Evolutionary conservation across 2,888 invertebrate genomes (phyloP).

Genomic region (Andrena bucephala): DNA sequence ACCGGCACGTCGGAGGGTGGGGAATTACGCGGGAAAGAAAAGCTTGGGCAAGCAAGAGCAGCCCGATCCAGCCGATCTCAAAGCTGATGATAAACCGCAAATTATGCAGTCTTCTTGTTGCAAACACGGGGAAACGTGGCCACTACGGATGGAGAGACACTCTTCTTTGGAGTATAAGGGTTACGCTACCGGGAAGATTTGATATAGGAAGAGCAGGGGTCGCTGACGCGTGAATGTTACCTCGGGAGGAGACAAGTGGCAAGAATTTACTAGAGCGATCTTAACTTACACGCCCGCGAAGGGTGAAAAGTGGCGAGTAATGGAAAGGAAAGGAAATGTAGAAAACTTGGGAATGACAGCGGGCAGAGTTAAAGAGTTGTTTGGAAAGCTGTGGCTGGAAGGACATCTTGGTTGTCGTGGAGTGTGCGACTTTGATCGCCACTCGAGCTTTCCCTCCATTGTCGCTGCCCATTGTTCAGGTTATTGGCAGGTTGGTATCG

Average conservation of each 20-base stretch:
- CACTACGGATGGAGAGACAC: no score
- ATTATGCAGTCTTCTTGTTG: background rate
- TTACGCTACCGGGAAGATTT: no score
- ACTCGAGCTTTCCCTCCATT: conserved; percentile 59
- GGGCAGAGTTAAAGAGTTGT: conserved; percentile 64
- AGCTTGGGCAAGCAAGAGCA: background rate
- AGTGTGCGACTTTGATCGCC: conserved; percentile 58
- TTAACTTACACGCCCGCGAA: no score
- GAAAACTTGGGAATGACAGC: conserved; percentile 11
- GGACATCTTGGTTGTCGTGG: conserved; percentile 29
- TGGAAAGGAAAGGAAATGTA: conserved; percentile 4
- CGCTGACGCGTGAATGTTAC: no score
- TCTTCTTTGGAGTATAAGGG: no score
- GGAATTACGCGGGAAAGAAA: conserved; percentile 5
- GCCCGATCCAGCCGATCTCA: background rate
- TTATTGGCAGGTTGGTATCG: conserved; percentile 55
- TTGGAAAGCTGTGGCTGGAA: conserved; percentile 68
- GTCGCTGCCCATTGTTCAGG: conserved; percentile 60
- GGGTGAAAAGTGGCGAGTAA: no score
- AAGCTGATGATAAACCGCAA: conserved; percentile 1
- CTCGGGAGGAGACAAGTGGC: no score
- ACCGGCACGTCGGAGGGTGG: background rate
- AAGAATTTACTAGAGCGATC: no score
- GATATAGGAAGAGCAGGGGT: no score
- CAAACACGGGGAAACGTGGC: background rate